A percentile compares a stretch with the other conserved stretches of the same genome.
phyloP scores from a whole-genome alignment of 2,888 invertebrate genomes.

The Athetis lepigone region DNA sequence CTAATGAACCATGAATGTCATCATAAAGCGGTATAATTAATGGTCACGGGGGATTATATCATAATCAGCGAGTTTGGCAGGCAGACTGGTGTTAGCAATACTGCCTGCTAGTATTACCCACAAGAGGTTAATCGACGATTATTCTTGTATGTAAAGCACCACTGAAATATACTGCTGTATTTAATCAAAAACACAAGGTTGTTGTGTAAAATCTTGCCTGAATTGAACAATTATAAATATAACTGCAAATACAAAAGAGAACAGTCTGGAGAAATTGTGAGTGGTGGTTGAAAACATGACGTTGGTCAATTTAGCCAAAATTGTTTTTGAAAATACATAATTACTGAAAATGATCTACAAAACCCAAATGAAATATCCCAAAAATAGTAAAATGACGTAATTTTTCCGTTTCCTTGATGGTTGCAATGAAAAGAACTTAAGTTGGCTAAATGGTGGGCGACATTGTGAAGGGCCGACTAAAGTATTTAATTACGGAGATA shows the following conservation, averaged over 20 bases:
- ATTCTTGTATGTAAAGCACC: neutral
- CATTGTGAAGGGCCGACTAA: constrained; percentile 73
- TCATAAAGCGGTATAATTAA: constrained; percentile 43
- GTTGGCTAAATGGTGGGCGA: constrained; percentile 68
- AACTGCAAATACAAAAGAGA: neutral
- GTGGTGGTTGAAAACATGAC: neutral
- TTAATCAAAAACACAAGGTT: neutral
- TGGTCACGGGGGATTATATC: constrained; percentile 27
- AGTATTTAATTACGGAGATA: constrained; percentile 83
- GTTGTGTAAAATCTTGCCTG: neutral
- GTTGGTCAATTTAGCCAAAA: constrained; percentile 16
- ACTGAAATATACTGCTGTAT: neutral
- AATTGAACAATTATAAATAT: constrained; percentile 1
- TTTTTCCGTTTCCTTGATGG: constrained; percentile 67
- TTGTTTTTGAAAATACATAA: constrained; percentile 9
- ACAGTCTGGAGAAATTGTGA: neutral
- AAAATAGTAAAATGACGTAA: constrained; percentile 59
- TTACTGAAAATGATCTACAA: constrained; percentile 2
- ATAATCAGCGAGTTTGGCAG: constrained; percentile 43
- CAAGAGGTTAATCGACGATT: neutral
- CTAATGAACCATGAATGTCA: constrained; percentile 39
- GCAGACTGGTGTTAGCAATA: constrained; percentile 6
- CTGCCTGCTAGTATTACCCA: constrained; percentile 2
- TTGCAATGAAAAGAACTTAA: constrained; percentile 68
- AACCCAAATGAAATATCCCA: constrained; percentile 13